Base-by-base conservation (phyloP, 2,113 vertebrate genomes). In the Gasterosteus aculeatus region DNA sequence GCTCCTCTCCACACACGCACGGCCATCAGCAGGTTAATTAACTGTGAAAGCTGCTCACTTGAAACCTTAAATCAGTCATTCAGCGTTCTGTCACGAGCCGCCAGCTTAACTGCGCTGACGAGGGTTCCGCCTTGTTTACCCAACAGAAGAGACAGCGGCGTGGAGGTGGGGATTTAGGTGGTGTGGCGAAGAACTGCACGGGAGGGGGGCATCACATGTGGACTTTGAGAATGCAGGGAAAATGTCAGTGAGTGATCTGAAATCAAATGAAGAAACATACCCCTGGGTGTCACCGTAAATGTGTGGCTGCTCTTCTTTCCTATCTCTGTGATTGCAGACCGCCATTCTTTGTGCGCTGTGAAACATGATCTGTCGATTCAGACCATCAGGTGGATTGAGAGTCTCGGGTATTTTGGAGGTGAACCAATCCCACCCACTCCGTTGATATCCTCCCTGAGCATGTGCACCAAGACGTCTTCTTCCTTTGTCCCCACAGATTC, bases 61-160 rank as follows among this genome's bases (percentile, higher is more conserved):
- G 86, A 92, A 93, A 92, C 88, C 92, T 92, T 87, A 93, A 93
- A 94, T 93, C 92, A 92, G 90, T 94, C 93, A 88, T 90, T 94
- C 92, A 93, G 90, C 92, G 31, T 80, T 88, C 87, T 91, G 92
- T 93, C 92, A 93, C 75, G 83, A 87, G 86, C 78, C 82, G 82
- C 86, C 85, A 77, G 89, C 83, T 91, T 87, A 89, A 81, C 85
- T 89, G 63, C 81, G 77, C 83, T 89, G 88, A 91, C 80, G 87
- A 86, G 85, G 85, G 87, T 92, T 90, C 91, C 78, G 85, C 89
- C 90, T 92, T 93, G 91, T 94, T 93, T 92, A 90, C 87, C 88
- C 84, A 90, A 92, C 90, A 78, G 65, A 47, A 85, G 61, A 87
- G 87, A 80, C 69, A 41, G 77, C 82, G 35, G 72, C 7, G 69